These are phyloP conservation scores for Nomada lathburiana DNA, from an alignment of 2,888 invertebrate species.

Conservation along the genomic window DNA sequence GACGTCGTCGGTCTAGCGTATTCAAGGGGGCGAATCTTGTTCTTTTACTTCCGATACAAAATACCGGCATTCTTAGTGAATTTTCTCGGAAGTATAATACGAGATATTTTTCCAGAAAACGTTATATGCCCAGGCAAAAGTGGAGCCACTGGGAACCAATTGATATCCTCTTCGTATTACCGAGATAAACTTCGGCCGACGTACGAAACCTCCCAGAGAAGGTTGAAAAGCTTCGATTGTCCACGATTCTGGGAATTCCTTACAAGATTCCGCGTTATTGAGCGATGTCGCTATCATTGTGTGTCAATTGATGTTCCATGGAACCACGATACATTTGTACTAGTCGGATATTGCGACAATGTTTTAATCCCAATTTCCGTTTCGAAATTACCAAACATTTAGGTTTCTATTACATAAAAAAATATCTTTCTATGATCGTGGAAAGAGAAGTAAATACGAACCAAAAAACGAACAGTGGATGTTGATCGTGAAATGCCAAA, in stretches of 20 bases:
- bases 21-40: background rate
- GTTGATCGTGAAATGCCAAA: no score
- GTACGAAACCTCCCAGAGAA: background rate
- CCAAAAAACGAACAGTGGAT: no score
- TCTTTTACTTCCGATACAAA: background rate
- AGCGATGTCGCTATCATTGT: no score
- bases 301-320: no score
- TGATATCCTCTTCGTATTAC: background rate
- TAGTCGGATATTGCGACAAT: no score
- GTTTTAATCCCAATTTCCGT: no score
- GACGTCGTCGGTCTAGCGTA: background rate
- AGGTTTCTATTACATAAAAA: no score
- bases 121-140: background rate
- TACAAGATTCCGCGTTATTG: no score
- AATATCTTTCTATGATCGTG: no score
- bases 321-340: no score
- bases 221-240: background rate
- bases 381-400: no score
- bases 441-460: no score
- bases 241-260: background rate
- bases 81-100: background rate
- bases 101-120: slow-evolving; percentile 11
- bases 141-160: background rate
- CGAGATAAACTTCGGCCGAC: background rate
- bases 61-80: background rate